Percentiles rank a stretch among this genome's conserved stretches.
These are phyloP conservation scores for Rhysida immarginata DNA, from an alignment of 1,140 invertebrate genomes.

Conservation along the genomic window DNA sequence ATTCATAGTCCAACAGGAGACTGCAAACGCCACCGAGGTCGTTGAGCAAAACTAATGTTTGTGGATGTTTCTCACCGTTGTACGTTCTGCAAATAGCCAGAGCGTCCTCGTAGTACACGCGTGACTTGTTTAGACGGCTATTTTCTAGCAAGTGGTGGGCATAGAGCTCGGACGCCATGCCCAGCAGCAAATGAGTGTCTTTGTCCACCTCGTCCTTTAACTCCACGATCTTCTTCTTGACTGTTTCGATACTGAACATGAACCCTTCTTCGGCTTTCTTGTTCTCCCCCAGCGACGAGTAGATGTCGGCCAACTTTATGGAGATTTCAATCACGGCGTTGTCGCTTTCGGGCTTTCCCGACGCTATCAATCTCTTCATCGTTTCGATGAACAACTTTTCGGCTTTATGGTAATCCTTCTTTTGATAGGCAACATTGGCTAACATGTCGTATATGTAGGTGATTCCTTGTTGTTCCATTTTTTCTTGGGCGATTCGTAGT, in stretches of 20 bases:
- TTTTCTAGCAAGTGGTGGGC: slow-evolving; percentile 51
- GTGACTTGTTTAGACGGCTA: slow-evolving; percentile 42
- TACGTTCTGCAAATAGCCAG: slow-evolving; percentile 46
- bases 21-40: slow-evolving; percentile 62
- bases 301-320: slow-evolving; percentile 36
- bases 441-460: slow-evolving; percentile 79
- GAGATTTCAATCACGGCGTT: slow-evolving; percentile 60
- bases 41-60: slow-evolving; percentile 63
- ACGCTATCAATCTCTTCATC: slow-evolving; percentile 50
- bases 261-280: slow-evolving; percentile 55
- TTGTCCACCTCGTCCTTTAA: slow-evolving; percentile 33
- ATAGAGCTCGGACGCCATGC: slow-evolving; percentile 64
- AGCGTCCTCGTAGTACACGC: slow-evolving; percentile 48
- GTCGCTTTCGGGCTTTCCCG: slow-evolving; percentile 52
- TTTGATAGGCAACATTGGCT: slow-evolving; percentile 71
- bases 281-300: slow-evolving; percentile 41
- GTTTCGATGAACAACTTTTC: slow-evolving; percentile 66
- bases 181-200: slow-evolving; percentile 44
- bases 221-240: slow-evolving; percentile 39
- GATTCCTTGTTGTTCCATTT: slow-evolving; percentile 52
- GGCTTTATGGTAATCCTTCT: slow-evolving; percentile 58
- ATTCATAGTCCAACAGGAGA: slow-evolving; percentile 43
- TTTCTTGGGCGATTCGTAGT: slow-evolving; percentile 61
- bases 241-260: slow-evolving; percentile 52
- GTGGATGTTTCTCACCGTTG: slow-evolving; percentile 49